Evolutionary conservation across 2,113 vertebrate genomes (phyloP).

Genomic region (Brachyistius frenatus): DNA sequence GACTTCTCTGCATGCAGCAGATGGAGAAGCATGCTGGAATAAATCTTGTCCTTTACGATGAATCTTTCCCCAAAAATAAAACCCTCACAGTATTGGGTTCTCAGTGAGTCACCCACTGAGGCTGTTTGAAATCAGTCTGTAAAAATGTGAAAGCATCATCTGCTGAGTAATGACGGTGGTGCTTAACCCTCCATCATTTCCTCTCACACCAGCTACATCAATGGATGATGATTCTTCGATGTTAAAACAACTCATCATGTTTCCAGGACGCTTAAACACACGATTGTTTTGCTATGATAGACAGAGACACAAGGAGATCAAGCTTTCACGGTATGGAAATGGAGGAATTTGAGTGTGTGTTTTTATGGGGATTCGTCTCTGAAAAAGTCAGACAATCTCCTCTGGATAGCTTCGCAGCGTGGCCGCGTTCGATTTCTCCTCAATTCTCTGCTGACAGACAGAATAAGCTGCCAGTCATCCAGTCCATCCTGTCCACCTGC

Average conservation of each 20-base stretch:
- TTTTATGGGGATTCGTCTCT: conserved; percentile 15
- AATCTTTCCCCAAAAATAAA: neutral
- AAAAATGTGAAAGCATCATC: conserved; percentile 35
- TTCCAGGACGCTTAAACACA: conserved; percentile 5
- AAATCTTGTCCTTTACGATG: conserved; percentile 16
- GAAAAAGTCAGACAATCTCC: conserved; percentile 19
- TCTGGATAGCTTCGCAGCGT: conserved; percentile 26
- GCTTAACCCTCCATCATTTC: conserved; percentile 32
- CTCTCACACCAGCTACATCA: conserved; percentile 2
- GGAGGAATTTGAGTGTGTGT: conserved; percentile 2
- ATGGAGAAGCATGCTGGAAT: conserved; percentile 44
- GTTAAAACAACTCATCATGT: conserved; percentile 15
- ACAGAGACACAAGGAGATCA: neutral
- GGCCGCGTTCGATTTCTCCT: conserved; percentile 55
- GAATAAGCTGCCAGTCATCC: conserved; percentile 74
- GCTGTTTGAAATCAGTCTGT: conserved; percentile 34
- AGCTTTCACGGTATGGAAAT: neutral
- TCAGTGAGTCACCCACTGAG: neutral
- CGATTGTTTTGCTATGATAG: neutral
- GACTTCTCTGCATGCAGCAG: conserved; percentile 38
- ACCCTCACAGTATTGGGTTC: neutral
- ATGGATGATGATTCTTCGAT: conserved; percentile 12
- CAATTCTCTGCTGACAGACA: conserved; percentile 64
- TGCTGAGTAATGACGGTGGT: conserved; percentile 13
- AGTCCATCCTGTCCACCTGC: conserved; percentile 69